Evolutionary conservation across 2,888 invertebrate species (phyloP).

Genomic region (Acleris holmiana): DNA sequence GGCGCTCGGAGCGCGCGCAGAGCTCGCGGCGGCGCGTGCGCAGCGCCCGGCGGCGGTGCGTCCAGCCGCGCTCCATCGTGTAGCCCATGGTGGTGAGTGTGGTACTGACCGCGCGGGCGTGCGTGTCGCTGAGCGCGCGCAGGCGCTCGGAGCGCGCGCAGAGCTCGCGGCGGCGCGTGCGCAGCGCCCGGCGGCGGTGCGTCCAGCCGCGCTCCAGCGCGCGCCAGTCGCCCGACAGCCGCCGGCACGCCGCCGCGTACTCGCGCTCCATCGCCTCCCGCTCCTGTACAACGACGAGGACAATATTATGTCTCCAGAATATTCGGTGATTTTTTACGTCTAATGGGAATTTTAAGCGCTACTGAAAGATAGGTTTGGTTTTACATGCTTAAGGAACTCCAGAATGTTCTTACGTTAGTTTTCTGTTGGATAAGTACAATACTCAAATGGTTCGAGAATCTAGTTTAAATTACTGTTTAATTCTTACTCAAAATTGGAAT

Average conservation of each 20-base stretch:
- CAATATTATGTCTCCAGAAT: too few relatives aligned
- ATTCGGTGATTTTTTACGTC: too few relatives aligned
- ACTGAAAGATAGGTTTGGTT: too few relatives aligned
- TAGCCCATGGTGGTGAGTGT: too few relatives aligned
- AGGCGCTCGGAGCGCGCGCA: constrained; percentile 78
- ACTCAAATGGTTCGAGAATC: too few relatives aligned
- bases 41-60: constrained; percentile 49
- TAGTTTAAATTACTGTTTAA: too few relatives aligned
- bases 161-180: constrained; percentile 84
- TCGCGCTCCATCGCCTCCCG: constrained; percentile 86
- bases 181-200: constrained; percentile 83
- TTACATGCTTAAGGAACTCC: too few relatives aligned
- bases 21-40: constrained; percentile 84
- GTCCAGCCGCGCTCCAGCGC: constrained; percentile 86
- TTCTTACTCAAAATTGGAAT: too few relatives aligned
- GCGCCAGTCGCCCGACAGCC: constrained; percentile 81
- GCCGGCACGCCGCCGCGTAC: constrained; percentile 87
- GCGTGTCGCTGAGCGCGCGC: constrained; percentile 74
- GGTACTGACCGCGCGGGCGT: constrained; percentile 51
- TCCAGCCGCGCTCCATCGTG: constrained; percentile 81
- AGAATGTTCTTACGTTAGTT: too few relatives aligned
- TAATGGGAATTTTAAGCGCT: too few relatives aligned
- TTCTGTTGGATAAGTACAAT: too few relatives aligned
- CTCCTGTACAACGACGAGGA: too few relatives aligned
- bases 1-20: constrained; percentile 76